phyloP scores from a whole-genome alignment of 2,888 invertebrate species.

The Lochmaea crataegi region DNA sequence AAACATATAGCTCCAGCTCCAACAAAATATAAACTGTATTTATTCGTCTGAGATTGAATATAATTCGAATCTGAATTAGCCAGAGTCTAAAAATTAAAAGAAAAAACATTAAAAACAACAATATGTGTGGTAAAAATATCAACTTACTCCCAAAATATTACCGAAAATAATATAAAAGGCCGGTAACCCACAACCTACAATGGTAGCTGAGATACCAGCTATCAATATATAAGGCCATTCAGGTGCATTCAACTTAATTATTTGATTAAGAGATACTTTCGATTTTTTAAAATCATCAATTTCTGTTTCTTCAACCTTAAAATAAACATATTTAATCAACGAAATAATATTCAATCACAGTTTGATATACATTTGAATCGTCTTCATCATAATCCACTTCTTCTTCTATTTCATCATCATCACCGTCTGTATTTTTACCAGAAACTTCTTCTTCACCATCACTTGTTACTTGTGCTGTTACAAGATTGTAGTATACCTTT shows the following conservation, averaged over 20 bases:
- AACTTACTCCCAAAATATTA: slow-evolving; percentile 74
- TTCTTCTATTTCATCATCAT: background rate
- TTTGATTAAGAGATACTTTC: slow-evolving; percentile 50
- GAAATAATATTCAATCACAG: background rate
- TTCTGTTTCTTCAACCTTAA: slow-evolving; percentile 24
- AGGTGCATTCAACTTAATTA: slow-evolving; percentile 69
- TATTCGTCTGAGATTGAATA: slow-evolving; percentile 70
- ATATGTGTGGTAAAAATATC: background rate
- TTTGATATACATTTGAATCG: background rate
- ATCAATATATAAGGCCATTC: slow-evolving; percentile 75
- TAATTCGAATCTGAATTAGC: slow-evolving; percentile 66
- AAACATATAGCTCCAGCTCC: slow-evolving; percentile 75
- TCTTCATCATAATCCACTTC: background rate
- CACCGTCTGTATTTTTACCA: slow-evolving; percentile 1
- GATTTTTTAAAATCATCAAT: slow-evolving; percentile 42
- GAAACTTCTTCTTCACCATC: slow-evolving; percentile 16
- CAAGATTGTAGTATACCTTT: slow-evolving; percentile 77
- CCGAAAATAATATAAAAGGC: slow-evolving; percentile 79
- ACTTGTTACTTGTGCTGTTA: slow-evolving; percentile 70
- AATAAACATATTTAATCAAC: background rate
- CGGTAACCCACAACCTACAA: slow-evolving; percentile 80
- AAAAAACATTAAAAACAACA: background rate
- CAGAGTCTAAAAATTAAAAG: slow-evolving; percentile 64
- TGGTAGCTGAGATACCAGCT: slow-evolving; percentile 72
- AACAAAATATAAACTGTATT: slow-evolving; percentile 75